Evolutionary conservation across 1,140 invertebrate species (phyloP).

Genomic region (Triops cancriformis): DNA sequence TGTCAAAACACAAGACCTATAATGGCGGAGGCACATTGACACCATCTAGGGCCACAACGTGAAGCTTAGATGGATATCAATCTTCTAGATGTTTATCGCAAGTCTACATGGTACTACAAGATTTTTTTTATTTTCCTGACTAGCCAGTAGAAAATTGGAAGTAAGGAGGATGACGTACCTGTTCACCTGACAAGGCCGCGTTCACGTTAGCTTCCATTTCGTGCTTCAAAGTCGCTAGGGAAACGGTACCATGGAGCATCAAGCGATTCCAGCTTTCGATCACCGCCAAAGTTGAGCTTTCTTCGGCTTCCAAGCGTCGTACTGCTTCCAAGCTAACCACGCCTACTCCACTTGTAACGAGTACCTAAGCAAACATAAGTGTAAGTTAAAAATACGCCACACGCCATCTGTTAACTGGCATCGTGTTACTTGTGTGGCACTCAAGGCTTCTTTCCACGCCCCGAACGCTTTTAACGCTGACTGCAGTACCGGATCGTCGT

Average conservation of each 20-base stretch:
- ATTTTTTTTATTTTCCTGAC: too few species aligned
- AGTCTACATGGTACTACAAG: too few species aligned
- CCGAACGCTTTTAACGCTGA: slow-evolving; percentile 3
- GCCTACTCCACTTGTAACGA: background rate
- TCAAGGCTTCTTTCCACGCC: background rate
- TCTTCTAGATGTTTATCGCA: too few species aligned
- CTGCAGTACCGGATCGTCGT: background rate
- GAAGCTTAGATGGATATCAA: too few species aligned
- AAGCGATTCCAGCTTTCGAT: background rate
- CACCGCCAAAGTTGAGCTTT: background rate
- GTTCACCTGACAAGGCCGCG: background rate
- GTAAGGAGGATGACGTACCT: background rate
- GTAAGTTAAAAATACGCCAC: background rate
- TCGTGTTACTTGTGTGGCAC: background rate
- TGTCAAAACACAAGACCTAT: too few species aligned
- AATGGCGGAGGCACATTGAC: too few species aligned
- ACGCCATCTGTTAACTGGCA: background rate
- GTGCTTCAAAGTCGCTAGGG: background rate
- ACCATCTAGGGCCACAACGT: too few species aligned
- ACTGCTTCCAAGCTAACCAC: background rate
- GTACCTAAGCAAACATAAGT: background rate
- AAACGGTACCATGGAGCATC: background rate
- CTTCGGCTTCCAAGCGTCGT: background rate
- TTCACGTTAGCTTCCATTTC: background rate
- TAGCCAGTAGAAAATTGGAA: too few species aligned